These are phyloP conservation scores for Corapipo altera DNA, from an alignment of 2,113 vertebrate genomes.

Conservation along the genomic window DNA sequence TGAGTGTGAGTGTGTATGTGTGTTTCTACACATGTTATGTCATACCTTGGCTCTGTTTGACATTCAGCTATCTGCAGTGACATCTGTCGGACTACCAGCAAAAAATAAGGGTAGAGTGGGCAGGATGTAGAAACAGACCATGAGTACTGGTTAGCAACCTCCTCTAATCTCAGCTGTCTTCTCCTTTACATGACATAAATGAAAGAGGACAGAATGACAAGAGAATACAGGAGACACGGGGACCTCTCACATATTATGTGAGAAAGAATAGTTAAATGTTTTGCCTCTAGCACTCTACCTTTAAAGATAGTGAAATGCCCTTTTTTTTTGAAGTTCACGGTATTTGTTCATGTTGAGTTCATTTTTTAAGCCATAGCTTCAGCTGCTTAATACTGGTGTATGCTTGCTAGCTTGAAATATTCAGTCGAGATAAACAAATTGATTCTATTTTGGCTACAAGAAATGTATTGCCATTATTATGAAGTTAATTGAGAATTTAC, in stretches of 20 bases:
- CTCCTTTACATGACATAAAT: not conserved
- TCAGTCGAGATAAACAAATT: not conserved
- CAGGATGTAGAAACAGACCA: not conserved
- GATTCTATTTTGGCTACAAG: not conserved
- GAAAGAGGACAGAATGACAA: not conserved
- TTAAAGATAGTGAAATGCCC: not conserved
- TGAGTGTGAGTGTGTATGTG: not conserved
- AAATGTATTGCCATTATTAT: conserved; percentile 25
- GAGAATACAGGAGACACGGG: not conserved
- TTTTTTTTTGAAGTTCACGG: not conserved
- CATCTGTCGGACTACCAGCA: not conserved
- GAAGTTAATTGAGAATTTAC: conserved; percentile 48
- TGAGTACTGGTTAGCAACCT: not conserved
- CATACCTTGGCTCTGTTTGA: not conserved
- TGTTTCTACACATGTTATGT: not conserved
- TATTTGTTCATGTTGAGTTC: not conserved
- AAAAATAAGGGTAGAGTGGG: not conserved
- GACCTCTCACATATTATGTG: not conserved
- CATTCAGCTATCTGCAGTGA: not conserved
- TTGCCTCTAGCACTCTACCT: not conserved
- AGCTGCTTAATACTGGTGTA: not conserved
- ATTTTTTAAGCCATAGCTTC: not conserved
- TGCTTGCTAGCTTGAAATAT: conserved; percentile 29
- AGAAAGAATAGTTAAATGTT: not conserved
- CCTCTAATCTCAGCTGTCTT: not conserved